A percentile compares a stretch with the other conserved stretches of the same genome.
phyloP scores from a whole-genome alignment of 2,888 invertebrate genomes.

The Omphaloscelis lunosa region DNA sequence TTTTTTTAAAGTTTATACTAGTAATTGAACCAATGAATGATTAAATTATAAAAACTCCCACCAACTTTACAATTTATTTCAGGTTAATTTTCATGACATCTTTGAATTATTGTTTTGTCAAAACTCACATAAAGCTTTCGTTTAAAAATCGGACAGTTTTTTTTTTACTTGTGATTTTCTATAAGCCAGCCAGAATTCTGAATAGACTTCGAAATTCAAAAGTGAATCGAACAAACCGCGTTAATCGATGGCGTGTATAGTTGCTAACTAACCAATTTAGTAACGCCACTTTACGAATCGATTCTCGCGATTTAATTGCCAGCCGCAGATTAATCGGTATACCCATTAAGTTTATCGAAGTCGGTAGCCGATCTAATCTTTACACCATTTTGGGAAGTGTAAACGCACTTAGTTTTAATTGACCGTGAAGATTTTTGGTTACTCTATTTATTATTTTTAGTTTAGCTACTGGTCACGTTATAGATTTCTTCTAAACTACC shows the following conservation, averaged over 20 bases:
- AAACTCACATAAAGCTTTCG: too few relatives aligned
- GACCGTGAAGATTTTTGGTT: constrained; percentile 60
- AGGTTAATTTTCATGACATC: background rate
- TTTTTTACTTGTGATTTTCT: background rate
- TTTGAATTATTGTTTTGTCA: background rate
- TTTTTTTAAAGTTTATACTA: background rate
- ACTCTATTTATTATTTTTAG: constrained; percentile 2
- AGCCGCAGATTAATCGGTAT: constrained; percentile 74
- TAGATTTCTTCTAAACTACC: background rate
- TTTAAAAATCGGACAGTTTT: background rate
- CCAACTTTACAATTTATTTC: background rate
- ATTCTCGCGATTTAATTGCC: constrained; percentile 85
- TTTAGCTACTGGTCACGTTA: background rate
- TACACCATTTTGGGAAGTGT: constrained; percentile 73
- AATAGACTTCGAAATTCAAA: constrained; percentile 35
- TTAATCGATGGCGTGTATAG: constrained; percentile 60
- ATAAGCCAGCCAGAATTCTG: background rate
- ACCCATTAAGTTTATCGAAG: constrained; percentile 75
- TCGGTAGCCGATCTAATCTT: constrained; percentile 79
- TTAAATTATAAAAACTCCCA: background rate
- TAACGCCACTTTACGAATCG: constrained; percentile 84
- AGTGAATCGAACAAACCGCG: constrained; percentile 21
- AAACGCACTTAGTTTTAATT: constrained; percentile 63
- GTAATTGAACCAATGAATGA: background rate
- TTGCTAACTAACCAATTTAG: constrained; percentile 78